A percentile compares a stretch with the other conserved stretches of the same genome.
These are phyloP conservation scores for Pseudomyrmex dendroicus DNA, from an alignment of 1,140 invertebrate species.

Conservation along the genomic window DNA sequence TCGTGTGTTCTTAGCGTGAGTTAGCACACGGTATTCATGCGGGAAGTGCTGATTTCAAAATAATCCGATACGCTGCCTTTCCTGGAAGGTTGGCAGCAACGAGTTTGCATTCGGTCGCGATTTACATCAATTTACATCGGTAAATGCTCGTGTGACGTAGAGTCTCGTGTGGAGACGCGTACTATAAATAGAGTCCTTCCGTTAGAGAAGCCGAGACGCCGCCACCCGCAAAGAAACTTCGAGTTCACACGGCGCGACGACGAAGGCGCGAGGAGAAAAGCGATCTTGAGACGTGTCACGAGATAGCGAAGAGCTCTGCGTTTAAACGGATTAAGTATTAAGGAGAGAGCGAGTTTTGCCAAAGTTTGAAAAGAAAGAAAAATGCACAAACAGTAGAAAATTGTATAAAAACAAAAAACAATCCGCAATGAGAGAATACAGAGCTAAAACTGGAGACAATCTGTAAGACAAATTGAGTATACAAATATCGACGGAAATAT, in stretches of 20 bases:
- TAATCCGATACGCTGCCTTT: too few relatives aligned
- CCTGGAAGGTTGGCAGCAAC: too few relatives aligned
- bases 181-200: constrained; percentile 39
- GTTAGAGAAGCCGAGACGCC: constrained; percentile 24
- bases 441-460: not conserved
- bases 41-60: too few relatives aligned
- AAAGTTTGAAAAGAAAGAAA: not conserved
- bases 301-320: not conserved
- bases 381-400: not conserved
- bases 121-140: too few relatives aligned
- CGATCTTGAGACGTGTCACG: not conserved
- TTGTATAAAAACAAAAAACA: not conserved
- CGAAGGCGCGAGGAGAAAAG: not conserved
- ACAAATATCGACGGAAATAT: constrained; percentile 34
- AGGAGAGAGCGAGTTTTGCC: not conserved
- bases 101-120: too few relatives aligned
- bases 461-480: not conserved
- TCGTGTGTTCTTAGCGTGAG: too few relatives aligned
- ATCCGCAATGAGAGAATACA: not conserved
- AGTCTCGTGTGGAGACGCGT: not conserved
- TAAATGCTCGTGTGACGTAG: too few relatives aligned
- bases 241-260: not conserved
- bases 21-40: too few relatives aligned
- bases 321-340: not conserved
- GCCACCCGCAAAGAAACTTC: constrained; percentile 35